Conservation (phyloP, 1,140 invertebrate genomes). For the Ips nitidus region DNA sequence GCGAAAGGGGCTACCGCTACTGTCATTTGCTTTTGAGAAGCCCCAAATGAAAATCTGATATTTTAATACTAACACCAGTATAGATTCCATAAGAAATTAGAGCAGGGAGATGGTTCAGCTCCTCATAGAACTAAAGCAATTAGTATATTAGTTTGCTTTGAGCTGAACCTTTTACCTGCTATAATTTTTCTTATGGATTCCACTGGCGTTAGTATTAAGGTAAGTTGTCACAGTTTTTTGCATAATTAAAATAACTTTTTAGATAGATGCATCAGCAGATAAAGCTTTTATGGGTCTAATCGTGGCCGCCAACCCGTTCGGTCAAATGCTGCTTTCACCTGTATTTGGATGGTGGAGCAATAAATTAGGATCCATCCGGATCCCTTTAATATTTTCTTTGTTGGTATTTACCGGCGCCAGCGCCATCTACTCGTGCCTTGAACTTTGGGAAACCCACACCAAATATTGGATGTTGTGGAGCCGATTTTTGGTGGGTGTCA, state of each 20-base stretch:
- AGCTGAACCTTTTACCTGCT: too few relatives aligned
- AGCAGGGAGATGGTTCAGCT: too few relatives aligned
- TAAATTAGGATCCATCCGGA: slow-evolving; percentile 66
- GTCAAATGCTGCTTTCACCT: slow-evolving; percentile 86
- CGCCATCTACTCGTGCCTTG: slow-evolving; percentile 76
- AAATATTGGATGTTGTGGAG: slow-evolving; percentile 75
- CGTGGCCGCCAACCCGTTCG: slow-evolving; percentile 85
- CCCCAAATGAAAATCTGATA: too few relatives aligned
- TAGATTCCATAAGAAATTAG: too few relatives aligned
- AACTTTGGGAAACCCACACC: slow-evolving; percentile 59
- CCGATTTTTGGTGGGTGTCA: slow-evolving; percentile 81
- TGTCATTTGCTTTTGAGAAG: too few relatives aligned
- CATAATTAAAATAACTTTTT: slow-evolving; percentile 42
- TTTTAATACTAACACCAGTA: too few relatives aligned
- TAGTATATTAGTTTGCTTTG: too few relatives aligned
- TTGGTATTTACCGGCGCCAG: slow-evolving; percentile 76
- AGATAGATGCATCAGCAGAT: slow-evolving; percentile 75
- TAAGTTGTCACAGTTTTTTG: too few relatives aligned
- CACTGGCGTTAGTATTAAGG: too few relatives aligned
- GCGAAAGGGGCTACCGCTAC: too few relatives aligned
- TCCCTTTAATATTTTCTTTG: slow-evolving; percentile 72
- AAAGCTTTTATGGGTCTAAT: slow-evolving; percentile 84
- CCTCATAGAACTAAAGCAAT: too few relatives aligned
- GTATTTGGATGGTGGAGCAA: slow-evolving; percentile 85
- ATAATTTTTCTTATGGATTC: too few relatives aligned